Conservation (phyloP, 1,140 invertebrate species). For the Drosophila kepulauana region DNA sequence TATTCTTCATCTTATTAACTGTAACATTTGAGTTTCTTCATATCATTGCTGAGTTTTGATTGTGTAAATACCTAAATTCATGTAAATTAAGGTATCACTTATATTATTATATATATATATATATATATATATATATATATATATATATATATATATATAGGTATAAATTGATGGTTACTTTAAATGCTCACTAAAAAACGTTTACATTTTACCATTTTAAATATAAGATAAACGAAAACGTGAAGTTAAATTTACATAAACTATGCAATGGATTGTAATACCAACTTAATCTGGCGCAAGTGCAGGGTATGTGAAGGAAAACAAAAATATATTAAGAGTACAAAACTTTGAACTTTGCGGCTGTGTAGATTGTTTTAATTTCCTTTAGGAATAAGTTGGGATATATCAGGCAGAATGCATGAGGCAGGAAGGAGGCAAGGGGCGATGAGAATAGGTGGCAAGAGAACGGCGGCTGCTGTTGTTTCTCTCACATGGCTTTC, state of each 20-base stretch:
- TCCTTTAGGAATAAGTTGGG: conserved; percentile 69
- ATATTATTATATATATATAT: too few relatives aligned
- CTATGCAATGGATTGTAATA: background rate
- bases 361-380: conserved; percentile 61
- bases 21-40: background rate
- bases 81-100: too few relatives aligned
- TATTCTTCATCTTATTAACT: background rate
- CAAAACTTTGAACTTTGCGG: conserved; percentile 49
- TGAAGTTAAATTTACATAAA: background rate
- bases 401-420: conserved; percentile 1
- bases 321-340: conserved; percentile 27
- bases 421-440: background rate
- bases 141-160: too few relatives aligned
- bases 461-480: conserved; percentile 54
- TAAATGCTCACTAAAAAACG: too few relatives aligned
- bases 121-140: too few relatives aligned
- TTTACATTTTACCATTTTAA: too few relatives aligned
- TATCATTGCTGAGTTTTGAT: too few relatives aligned
- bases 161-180: too few relatives aligned
- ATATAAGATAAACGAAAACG: background rate
- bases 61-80: too few relatives aligned
- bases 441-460: background rate
- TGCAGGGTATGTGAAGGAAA: conserved; percentile 8
- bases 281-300: background rate
- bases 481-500: conserved; percentile 71